A percentile compares a stretch with the other conserved stretches of the same genome.
phyloP scores from a whole-genome alignment of 2,113 vertebrate species.

The Gymnocephalus cernua region DNA sequence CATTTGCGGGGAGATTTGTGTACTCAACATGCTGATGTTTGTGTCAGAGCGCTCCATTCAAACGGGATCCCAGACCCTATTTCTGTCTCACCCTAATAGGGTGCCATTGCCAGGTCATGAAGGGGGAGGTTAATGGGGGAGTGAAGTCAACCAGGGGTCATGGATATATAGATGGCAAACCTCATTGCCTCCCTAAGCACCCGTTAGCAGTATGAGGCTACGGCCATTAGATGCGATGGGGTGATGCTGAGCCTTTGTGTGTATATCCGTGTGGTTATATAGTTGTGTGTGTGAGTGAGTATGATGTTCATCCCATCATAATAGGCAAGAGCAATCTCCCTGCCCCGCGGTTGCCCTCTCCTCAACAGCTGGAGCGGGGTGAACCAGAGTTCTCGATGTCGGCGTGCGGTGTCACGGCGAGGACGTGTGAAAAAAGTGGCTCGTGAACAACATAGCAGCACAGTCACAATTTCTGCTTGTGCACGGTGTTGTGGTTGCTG shows the following conservation, averaged over 20 bases:
- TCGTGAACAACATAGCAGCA: slow-evolving; percentile 9
- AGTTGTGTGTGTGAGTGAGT: slow-evolving; percentile 41
- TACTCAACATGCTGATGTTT: slow-evolving; percentile 72
- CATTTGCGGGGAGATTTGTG: slow-evolving; percentile 78
- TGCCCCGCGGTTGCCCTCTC: slow-evolving; percentile 73
- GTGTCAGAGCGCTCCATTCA: slow-evolving; percentile 78
- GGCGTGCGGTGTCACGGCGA: slow-evolving; percentile 69
- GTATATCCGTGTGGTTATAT: neutral
- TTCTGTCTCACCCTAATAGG: slow-evolving; percentile 75
- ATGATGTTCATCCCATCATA: slow-evolving; percentile 70
- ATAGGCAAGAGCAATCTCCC: slow-evolving; percentile 72
- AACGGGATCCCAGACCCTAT: slow-evolving; percentile 71
- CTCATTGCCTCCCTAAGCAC: slow-evolving; percentile 82
- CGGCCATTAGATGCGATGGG: slow-evolving; percentile 79
- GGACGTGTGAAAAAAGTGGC: slow-evolving; percentile 78
- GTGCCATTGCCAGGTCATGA: slow-evolving; percentile 85
- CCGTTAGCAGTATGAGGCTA: slow-evolving; percentile 78
- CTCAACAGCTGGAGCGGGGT: slow-evolving; percentile 81
- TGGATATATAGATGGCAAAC: slow-evolving; percentile 83
- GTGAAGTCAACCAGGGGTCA: slow-evolving; percentile 85
- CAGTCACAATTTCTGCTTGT: neutral
- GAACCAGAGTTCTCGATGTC: slow-evolving; percentile 74
- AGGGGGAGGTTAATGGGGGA: slow-evolving; percentile 77
- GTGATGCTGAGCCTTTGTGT: slow-evolving; percentile 66
- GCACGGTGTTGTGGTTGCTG: neutral